A percentile compares a stretch with the other conserved stretches of the same genome.
These are phyloP conservation scores for Channa maculata DNA, from an alignment of 2,113 vertebrate species.

Conservation along the genomic window DNA sequence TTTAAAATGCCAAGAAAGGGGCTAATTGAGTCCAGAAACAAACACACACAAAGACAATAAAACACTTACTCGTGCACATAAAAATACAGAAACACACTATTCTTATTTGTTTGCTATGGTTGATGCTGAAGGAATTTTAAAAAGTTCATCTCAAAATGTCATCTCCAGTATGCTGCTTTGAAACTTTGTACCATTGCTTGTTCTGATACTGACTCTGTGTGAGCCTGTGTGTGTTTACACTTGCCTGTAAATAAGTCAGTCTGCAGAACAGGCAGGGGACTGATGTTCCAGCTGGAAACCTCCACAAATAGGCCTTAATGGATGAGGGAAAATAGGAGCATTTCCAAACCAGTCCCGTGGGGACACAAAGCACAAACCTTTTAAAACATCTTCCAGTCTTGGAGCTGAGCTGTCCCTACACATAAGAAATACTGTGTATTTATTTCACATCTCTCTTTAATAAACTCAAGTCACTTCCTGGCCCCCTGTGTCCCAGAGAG, in stretches of 20 bases:
- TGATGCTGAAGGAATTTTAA: neutral
- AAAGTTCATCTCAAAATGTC: no score
- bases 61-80: neutral
- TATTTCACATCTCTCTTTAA: conserved; percentile 44
- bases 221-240: conserved; percentile 36
- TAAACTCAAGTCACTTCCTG: conserved; percentile 57
- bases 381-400: conserved; percentile 43
- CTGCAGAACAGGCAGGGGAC: conserved; percentile 46
- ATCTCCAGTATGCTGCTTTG: neutral
- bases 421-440: conserved; percentile 30
- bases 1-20: conserved; percentile 40
- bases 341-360: conserved; percentile 54
- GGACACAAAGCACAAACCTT: conserved; percentile 45
- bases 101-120: conserved; percentile 10
- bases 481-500: conserved; percentile 41
- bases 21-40: conserved; percentile 41
- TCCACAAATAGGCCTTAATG: conserved; percentile 60
- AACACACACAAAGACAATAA: conserved; percentile 19
- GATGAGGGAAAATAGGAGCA: conserved; percentile 67
- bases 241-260: conserved; percentile 47
- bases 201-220: neutral
- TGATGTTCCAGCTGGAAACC: conserved; percentile 57
- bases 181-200: neutral
- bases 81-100: neutral
- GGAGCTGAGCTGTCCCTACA: conserved; percentile 29